These are phyloP conservation scores for Hydrotaea cyrtoneurina DNA, from an alignment of 2,888 invertebrate species.

Conservation along the genomic window DNA sequence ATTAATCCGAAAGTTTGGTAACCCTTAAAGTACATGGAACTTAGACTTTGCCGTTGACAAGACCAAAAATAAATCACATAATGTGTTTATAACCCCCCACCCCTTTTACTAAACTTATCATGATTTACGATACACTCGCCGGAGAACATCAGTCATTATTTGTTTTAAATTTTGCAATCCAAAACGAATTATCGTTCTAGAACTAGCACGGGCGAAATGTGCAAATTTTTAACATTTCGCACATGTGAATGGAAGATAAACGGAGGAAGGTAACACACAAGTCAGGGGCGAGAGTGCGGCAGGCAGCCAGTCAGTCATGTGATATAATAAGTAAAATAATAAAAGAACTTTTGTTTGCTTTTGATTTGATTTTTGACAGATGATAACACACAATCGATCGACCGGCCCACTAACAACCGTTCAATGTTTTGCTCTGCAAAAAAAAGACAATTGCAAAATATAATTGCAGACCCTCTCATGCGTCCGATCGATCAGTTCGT, in stretches of 20 bases:
- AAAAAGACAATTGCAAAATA: background rate
- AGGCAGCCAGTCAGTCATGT: conserved; percentile 16
- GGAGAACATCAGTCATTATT: background rate
- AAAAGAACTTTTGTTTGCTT: background rate
- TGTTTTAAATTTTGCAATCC: background rate
- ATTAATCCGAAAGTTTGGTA: too few species aligned
- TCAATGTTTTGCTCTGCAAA: too few species aligned
- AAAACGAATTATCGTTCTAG: conserved; percentile 1
- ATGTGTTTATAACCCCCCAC: conserved; percentile 23
- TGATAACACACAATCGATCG: conserved; percentile 5
- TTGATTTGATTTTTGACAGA: conserved; percentile 3
- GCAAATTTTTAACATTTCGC: conserved; percentile 19
- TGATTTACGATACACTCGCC: conserved; percentile 3
- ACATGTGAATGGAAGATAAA: background rate
- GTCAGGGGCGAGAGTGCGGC: background rate
- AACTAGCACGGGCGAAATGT: conserved; percentile 5
- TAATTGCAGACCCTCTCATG: background rate
- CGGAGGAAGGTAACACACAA: background rate
- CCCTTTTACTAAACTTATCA: conserved; percentile 8
- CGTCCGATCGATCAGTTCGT: background rate
- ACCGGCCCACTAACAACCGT: background rate
- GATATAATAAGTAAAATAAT: conserved; percentile 7
- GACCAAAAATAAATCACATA: background rate
- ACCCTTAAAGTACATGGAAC: too few species aligned
- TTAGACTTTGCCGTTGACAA: background rate